These are phyloP conservation scores for Mionectes olivaceus DNA, from an alignment of 2,797 vertebrate species.

Conservation along the genomic window DNA sequence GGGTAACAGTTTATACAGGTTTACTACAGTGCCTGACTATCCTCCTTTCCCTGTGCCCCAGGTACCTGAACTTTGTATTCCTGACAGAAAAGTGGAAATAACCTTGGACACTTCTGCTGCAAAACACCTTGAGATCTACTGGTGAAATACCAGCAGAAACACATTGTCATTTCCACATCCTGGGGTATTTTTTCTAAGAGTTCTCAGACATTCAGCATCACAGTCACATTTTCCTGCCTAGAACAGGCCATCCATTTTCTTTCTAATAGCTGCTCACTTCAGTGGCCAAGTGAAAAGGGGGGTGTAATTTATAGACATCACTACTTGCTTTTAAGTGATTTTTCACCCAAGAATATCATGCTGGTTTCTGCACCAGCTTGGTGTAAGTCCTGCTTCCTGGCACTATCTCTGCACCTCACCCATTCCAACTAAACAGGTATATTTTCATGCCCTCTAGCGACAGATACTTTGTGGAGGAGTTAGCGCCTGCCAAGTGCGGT, in stretches of 20 bases:
- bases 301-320: background rate
- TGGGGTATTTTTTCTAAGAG: background rate
- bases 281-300: background rate
- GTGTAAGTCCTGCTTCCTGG: background rate
- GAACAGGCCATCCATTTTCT: background rate
- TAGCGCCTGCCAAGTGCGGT: background rate
- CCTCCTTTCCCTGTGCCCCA: background rate
- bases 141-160: background rate
- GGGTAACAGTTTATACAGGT: background rate
- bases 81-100: background rate
- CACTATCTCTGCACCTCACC: background rate
- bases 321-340: background rate
- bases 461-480: background rate
- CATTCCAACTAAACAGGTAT: background rate
- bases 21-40: background rate
- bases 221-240: background rate
- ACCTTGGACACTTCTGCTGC: background rate
- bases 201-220: background rate
- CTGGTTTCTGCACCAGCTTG: background rate
- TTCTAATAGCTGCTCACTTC: background rate
- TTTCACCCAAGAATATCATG: background rate
- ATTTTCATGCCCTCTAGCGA: conserved; percentile 33
- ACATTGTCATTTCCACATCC: background rate
- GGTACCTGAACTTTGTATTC: background rate
- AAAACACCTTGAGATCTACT: background rate